These are phyloP conservation scores for Myotis pilosus DNA, from an alignment of 2,797 vertebrate species.

Conservation along the genomic window DNA sequence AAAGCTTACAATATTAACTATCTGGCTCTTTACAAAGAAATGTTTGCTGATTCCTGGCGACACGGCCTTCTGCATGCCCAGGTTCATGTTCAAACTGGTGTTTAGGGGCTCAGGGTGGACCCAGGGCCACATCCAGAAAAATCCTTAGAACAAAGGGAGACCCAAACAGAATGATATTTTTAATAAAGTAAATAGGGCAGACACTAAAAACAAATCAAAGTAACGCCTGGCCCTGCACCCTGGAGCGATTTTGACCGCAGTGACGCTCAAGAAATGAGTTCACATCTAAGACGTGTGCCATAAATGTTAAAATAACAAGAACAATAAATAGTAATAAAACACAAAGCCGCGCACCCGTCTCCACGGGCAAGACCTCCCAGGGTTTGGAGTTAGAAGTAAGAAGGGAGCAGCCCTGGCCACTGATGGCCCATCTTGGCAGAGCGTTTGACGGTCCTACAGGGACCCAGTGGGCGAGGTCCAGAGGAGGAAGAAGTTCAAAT, in stretches of 20 bases:
- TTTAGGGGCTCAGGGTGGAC: not conserved
- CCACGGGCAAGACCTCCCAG: conserved; percentile 38
- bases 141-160: conserved; percentile 45
- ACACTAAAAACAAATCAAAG: conserved; percentile 62
- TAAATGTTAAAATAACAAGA: conserved; percentile 78
- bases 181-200: conserved; percentile 63
- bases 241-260: conserved; percentile 63
- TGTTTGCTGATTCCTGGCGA: not conserved
- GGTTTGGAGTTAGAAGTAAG: not conserved
- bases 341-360: conserved; percentile 47
- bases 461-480: not conserved
- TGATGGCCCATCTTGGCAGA: not conserved
- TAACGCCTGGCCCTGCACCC: conserved; percentile 56
- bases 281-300: conserved; percentile 68
- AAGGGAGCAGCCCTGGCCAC: not conserved
- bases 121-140: not conserved
- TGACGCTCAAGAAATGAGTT: conserved; percentile 69
- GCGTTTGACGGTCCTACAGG: not conserved
- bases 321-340: conserved; percentile 74
- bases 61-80: not conserved
- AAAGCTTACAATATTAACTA: not conserved
- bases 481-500: not conserved
- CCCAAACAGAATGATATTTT: conserved; percentile 51
- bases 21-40: not conserved
- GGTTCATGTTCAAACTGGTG: not conserved